Percentiles rank a stretch among this genome's conserved stretches.
Evolutionary conservation across 2,888 invertebrate genomes (phyloP).

Genomic region (Stegophylla sp.): DNA sequence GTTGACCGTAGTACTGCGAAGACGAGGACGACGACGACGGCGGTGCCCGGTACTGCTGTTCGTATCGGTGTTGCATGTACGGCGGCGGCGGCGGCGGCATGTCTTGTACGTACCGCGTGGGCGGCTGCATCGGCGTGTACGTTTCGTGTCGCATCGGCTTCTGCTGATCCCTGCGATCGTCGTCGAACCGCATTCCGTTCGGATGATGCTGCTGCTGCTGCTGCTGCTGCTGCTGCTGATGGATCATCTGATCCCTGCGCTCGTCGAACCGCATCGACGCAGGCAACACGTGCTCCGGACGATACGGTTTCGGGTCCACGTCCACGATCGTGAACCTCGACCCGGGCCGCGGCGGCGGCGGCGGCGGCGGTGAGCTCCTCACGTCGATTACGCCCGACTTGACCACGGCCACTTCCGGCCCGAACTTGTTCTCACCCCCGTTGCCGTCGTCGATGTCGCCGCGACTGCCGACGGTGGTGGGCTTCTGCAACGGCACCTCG

Average conservation of each 20-base stretch:
- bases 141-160: conserved; percentile 36
- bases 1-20: background rate
- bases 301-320: conserved; percentile 61
- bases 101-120: conserved; percentile 1
- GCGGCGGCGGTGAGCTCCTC: conserved; percentile 44
- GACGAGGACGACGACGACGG: background rate
- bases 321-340: conserved; percentile 61
- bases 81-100: background rate
- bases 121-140: conserved; percentile 28
- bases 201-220: background rate
- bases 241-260: background rate
- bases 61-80: background rate
- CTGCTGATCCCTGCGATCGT: too few relatives aligned
- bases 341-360: conserved; percentile 28
- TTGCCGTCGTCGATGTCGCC: background rate
- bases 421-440: background rate
- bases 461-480: background rate
- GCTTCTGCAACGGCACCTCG: conserved; percentile 46
- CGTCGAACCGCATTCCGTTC: conserved; percentile 24
- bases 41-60: conserved; percentile 18
- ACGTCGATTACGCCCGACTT: conserved; percentile 61
- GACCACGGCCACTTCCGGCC: conserved; percentile 52
- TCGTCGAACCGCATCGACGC: too few relatives aligned
- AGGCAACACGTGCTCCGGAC: background rate
- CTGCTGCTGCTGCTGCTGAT: conserved; percentile 34